Evolutionary conservation across 2,797 vertebrate species (phyloP), one percentile per base, ranked within the genome.

Genomic region (Telmatherina bonti): DNA sequence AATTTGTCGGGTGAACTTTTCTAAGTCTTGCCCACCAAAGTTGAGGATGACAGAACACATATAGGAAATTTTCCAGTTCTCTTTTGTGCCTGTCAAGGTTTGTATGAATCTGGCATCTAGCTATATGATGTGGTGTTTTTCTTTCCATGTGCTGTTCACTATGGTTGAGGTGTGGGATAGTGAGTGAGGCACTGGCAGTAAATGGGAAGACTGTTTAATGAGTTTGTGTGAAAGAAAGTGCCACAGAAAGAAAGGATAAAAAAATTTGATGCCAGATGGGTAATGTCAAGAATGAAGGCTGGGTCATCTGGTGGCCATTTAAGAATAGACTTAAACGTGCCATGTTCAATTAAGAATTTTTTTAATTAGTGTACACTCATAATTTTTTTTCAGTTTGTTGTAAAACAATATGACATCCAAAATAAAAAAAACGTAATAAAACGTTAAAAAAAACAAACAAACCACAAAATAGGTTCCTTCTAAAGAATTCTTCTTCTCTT

Each of bases 101-200:
- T 78, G 53, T 70, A 82, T 61, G 64, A 87, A 82, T 85, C 77
- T 92, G 91, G 86, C 89, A 76, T 69, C 65, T 38, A 27, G 62
- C 71, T 72, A 68, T 70, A 67, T 68, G 73, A 74, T 70, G 75
- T 82, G 67, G 80, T 91, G 90, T 95, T 95, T 93, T 92, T 94
- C 94, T 96, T 95, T 95, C 94, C 94, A 93, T 92, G 92, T 92
- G 83, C 91, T 94, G 92, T 94, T 94, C 86, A 94, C 91, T 91
- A 87, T 88, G 85, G 91, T 92, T 30, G 89, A 94, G 89, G 89
- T 95, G 87, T 82, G 80, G 92, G 91, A 89, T 90, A 84, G 78
- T 85, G 85, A 84, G 78, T 85, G 85, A 76, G 79, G 88, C 78
- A 71, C 85, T 93, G 93, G 90, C 90, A 92, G 89, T 84, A 87